Conservation (phyloP, 2,797 vertebrate genomes). For the Varecia variegata region DNA sequence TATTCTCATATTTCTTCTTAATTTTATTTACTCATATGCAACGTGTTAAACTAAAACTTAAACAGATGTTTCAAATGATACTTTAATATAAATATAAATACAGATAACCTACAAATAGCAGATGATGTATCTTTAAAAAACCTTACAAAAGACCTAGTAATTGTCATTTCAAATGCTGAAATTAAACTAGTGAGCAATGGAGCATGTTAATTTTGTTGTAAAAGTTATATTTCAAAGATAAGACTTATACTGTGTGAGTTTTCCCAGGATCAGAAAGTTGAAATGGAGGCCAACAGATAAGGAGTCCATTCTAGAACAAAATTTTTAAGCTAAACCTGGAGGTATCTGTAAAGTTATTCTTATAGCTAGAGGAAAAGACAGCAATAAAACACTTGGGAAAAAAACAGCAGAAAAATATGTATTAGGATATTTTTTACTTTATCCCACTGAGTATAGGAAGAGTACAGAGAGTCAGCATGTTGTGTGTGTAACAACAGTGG, state of each 20-base stretch:
- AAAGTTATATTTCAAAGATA: not conserved
- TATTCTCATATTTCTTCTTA: not conserved
- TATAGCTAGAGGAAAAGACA: not conserved
- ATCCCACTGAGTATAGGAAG: not conserved
- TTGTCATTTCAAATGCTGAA: not conserved
- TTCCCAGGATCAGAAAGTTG: not conserved
- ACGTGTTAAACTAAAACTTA: not conserved
- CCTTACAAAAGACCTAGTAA: not conserved
- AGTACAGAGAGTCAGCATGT: not conserved
- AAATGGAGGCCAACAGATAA: not conserved
- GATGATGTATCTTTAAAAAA: not conserved
- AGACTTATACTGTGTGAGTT: not conserved
- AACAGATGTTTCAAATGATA: not conserved
- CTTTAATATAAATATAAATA: not conserved
- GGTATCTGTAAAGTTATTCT: not conserved
- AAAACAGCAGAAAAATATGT: constrained; percentile 30
- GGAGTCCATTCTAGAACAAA: not conserved
- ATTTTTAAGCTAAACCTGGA: not conserved
- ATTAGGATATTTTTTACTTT: not conserved
- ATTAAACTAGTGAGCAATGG: not conserved
- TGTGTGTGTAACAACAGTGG: not conserved
- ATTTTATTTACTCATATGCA: not conserved
- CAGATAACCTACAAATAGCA: not conserved
- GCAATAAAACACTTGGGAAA: not conserved
- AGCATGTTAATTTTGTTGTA: not conserved